These are phyloP conservation scores for Setipinna tenuifilis DNA, from an alignment of 2,797 vertebrate species.

Conservation along the genomic window DNA sequence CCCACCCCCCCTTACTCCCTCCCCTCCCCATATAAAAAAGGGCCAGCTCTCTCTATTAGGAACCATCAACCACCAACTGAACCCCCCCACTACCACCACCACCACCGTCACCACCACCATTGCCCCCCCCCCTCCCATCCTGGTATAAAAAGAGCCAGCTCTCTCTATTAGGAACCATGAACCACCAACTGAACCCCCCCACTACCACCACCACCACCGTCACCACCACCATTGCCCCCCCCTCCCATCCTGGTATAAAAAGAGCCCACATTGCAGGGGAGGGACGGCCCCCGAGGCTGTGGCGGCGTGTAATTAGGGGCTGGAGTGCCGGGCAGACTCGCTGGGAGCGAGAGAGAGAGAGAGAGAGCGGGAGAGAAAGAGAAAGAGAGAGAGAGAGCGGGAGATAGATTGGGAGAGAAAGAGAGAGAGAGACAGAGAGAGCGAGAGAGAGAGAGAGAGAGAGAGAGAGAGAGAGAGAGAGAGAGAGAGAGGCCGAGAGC, in stretches of 20 bases:
- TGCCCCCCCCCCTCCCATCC: background rate
- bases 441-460: no score
- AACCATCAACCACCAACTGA: background rate
- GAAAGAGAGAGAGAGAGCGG: no score
- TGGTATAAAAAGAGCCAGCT: conserved; percentile 27
- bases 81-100: no score
- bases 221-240: background rate
- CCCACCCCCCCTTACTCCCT: background rate
- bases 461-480: conserved; percentile 42
- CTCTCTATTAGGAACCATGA: no score
- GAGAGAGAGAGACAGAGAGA: background rate
- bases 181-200: no score
- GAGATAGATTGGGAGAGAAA: background rate
- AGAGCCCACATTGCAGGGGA: background rate
- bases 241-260: background rate
- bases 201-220: no score
- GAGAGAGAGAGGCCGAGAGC: conserved; percentile 33
- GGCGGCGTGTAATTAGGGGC: conserved; percentile 48
- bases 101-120: no score
- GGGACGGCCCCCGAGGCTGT: conserved; percentile 33
- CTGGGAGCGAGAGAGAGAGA: conserved; percentile 29
- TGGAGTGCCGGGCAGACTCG: conserved; percentile 45
- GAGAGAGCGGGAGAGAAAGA: no score
- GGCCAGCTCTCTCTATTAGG: background rate
- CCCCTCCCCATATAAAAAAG: conserved; percentile 30